Evolutionary conservation across 2,888 invertebrate species (phyloP), one percentile per base, ranked within the genome.

Genomic region (Eupsilia transversa): DNA sequence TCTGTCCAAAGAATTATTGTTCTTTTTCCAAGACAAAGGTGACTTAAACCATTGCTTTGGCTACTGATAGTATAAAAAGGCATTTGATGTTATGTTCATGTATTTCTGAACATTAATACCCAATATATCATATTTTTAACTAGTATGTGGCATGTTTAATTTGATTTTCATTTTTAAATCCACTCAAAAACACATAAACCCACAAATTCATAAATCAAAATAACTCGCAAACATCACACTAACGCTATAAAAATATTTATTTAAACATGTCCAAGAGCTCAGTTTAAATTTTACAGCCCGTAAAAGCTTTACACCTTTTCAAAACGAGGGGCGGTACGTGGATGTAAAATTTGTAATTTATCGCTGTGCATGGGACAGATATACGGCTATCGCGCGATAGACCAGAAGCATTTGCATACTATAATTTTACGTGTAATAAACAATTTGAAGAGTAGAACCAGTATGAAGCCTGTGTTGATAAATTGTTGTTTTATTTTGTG

Each of bases 321-420:
- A 90, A 92, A 93, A 88, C 80, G 73, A 66, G 75, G 60, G 72
- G 67, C n/a, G 52, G 52, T 27, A 38, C 35, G 63, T 56, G 81
- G 89, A 88, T 88, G 91, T 94, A 92, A 93, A 93, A 93, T 93
- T 92, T 90, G 90, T 92, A 91, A 94, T 94, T 94, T 94, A 94
- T 92, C 87, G 88, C 86, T 79, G 83, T 80, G 84, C 83, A 88
- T 87, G 78, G 83, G 61, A 70, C 83, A 82, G 87, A 82, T 87
- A 86, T 77, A 87, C 80, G 78, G 83, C 73, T 84, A 86, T 89
- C 74, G 84, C 74, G 68, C 75, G 74, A 86, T 87, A 79, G 74
- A 81, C 72, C 76, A 57, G 61, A 52, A 52, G 77, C 72, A 88
- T 91, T 89, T 89, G 84, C 89, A 87, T 88, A 76, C 77, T 67